phyloP scores from a whole-genome alignment of 2,797 vertebrate species.

The Bradypodion ventrale region DNA sequence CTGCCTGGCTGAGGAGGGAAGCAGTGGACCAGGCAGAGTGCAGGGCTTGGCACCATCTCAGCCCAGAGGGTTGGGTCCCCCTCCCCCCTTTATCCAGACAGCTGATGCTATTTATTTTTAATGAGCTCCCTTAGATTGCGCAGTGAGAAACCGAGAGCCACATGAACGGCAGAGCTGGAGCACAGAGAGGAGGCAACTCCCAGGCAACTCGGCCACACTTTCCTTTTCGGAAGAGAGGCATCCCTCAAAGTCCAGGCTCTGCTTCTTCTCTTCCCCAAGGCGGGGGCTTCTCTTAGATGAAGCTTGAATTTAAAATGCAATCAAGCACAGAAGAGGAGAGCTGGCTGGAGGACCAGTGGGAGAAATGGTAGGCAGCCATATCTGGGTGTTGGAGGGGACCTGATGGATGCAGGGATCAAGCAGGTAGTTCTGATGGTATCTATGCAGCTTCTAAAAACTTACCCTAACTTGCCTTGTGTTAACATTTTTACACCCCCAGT shows the following conservation, averaged over 20 bases:
- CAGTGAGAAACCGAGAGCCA: constrained; percentile 68
- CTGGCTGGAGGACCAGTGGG: constrained; percentile 99
- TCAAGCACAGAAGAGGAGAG: constrained; percentile 88
- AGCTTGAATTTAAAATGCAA: constrained; percentile 89
- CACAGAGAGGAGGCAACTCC: constrained; percentile 41
- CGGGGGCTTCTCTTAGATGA: constrained; percentile 73
- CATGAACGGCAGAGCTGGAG: constrained; percentile 53
- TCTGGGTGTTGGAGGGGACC: background rate
- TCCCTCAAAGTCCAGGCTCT: constrained; percentile 44
- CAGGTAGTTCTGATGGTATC: background rate
- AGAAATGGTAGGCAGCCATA: constrained; percentile 90
- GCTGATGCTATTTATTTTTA: constrained; percentile 82
- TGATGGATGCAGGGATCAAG: background rate
- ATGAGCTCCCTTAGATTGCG: constrained; percentile 78
- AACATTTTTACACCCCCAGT: background rate
- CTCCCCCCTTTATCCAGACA: constrained; percentile 57
- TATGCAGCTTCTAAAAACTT: background rate
- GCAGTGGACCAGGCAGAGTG: constrained; percentile 64
- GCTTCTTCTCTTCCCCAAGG: constrained; percentile 60
- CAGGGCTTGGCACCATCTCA: constrained; percentile 66
- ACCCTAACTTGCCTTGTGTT: background rate
- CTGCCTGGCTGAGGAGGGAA: constrained; percentile 56
- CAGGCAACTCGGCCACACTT: constrained; percentile 10
- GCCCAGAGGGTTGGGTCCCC: constrained; percentile 54
- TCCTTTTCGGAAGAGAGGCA: constrained; percentile 39